A percentile compares a stretch with the other conserved stretches of the same genome.
These are phyloP conservation scores for Mastomys coucha DNA, from an alignment of 2,113 vertebrate genomes.

Conservation along the genomic window DNA sequence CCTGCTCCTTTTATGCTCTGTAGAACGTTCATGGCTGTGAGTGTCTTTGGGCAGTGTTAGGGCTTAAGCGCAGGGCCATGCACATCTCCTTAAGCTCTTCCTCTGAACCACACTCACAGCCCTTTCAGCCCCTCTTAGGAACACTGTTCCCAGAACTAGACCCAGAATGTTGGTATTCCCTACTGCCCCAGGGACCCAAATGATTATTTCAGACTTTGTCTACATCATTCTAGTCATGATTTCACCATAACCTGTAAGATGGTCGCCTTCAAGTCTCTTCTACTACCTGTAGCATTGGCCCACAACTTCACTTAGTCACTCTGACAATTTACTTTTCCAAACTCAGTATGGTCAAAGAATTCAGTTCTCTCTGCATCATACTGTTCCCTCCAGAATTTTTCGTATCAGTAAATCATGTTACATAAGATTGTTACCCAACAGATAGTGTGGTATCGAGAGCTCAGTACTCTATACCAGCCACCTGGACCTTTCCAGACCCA, in stretches of 20 bases:
- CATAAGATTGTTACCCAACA: neutral
- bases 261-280: neutral
- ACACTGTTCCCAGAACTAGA: neutral
- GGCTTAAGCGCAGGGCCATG: neutral
- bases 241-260: neutral
- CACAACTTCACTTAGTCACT: neutral
- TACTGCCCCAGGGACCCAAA: neutral
- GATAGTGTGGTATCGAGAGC: no score
- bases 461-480: no score
- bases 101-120: neutral
- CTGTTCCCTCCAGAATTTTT: neutral
- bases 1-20: neutral
- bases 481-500: neutral
- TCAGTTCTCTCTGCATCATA: neutral
- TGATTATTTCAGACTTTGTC: neutral
- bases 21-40: no score
- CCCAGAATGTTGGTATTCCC: neutral
- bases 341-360: neutral
- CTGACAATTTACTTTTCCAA: slow-evolving; percentile 9
- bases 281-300: neutral
- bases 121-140: neutral
- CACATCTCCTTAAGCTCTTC: neutral
- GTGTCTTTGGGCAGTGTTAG: neutral
- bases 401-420: neutral
- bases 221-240: neutral